Conservation (phyloP, 2,888 invertebrate genomes). For the Thecophora atra region DNA sequence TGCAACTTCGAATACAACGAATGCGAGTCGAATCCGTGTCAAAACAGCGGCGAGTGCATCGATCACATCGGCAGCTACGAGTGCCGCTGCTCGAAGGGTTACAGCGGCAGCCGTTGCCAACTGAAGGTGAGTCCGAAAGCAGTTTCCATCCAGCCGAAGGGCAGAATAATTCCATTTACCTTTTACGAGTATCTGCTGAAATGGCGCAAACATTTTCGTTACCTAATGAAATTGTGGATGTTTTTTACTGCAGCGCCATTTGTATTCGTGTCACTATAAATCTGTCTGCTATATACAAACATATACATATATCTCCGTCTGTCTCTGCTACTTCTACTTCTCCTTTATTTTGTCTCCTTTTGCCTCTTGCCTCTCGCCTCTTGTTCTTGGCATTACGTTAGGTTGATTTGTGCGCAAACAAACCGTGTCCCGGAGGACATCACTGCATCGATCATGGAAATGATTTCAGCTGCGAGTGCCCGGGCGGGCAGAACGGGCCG, state of each 20-base stretch:
- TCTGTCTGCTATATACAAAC: too few species aligned
- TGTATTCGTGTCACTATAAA: neutral
- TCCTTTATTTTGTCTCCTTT: neutral
- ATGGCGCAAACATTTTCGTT: slow-evolving; percentile 48
- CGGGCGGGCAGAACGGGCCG: slow-evolving; percentile 74
- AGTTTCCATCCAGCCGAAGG: neutral
- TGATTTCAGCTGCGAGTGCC: slow-evolving; percentile 79
- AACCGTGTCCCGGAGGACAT: slow-evolving; percentile 74
- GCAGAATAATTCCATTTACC: slow-evolving; percentile 4
- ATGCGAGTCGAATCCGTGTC: slow-evolving; percentile 79
- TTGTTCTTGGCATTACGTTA: slow-evolving; percentile 60
- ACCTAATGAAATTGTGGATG: slow-evolving; percentile 50
- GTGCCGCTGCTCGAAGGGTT: slow-evolving; percentile 77
- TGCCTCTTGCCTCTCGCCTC: neutral
- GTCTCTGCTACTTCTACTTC: neutral
- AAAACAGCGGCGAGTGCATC: slow-evolving; percentile 78
- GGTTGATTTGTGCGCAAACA: slow-evolving; percentile 77
- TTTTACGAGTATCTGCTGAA: slow-evolving; percentile 1
- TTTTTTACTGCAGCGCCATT: slow-evolving; percentile 15
- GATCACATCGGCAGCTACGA: slow-evolving; percentile 76
- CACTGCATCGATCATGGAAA: slow-evolving; percentile 79
- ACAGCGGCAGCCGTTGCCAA: slow-evolving; percentile 76
- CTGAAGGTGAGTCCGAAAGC: slow-evolving; percentile 70
- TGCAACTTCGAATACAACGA: slow-evolving; percentile 81
- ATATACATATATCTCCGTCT: neutral